Evolutionary conservation across 92 coral and sea anemone species (phyloP), one percentile per base, ranked within the genome.

Genomic region (Metridium senile): DNA sequence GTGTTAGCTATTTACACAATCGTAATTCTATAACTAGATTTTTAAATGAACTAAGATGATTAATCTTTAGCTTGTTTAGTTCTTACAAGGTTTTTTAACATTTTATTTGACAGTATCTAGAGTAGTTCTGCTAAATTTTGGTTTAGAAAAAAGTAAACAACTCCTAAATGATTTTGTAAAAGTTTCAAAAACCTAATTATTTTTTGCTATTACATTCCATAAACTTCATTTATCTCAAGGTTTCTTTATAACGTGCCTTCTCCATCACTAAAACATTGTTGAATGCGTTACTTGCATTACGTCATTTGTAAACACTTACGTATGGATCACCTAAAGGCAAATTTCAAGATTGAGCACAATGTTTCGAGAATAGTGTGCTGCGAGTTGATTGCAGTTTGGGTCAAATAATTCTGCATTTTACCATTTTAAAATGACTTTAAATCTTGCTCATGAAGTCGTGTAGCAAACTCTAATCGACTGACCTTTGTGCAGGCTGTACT

Each of bases 1-100:
- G 43, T 63, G 69, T 63, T 63, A 28, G 69, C 27, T 13, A 2
- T 54, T 54, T 54, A 54, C 69, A 63, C 28, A 63, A 63, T 30
- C 69, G 28, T 26, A 63, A 30, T 63, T 63, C 31, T 31, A 28
- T 2, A 63, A 63, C 21, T 63, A 63, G 45, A 63, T 63, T 16
- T 31, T 31, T n/a, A 23, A 31, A 11, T 11, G 43, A 16, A 27
- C 43, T 8, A 6, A 63, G 27, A 27, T 63, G 32, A 59, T 39
- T 39, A 39, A 13, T 6, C 13, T 39, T 39, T 39, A 39, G 49
- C 49, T 39, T 4, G 49, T 39, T 39, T 39, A 39, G 49, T 39
- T 39, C 49, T 39, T 39, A 39, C 4, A 54, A 54, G 61, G 17
- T 54, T 63, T 63, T 63, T 7, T 28, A 8, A 7, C 26, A 63